Evolutionary conservation across 2,797 vertebrate species (phyloP).

Genomic region (Micropoecilia bifurca): DNA sequence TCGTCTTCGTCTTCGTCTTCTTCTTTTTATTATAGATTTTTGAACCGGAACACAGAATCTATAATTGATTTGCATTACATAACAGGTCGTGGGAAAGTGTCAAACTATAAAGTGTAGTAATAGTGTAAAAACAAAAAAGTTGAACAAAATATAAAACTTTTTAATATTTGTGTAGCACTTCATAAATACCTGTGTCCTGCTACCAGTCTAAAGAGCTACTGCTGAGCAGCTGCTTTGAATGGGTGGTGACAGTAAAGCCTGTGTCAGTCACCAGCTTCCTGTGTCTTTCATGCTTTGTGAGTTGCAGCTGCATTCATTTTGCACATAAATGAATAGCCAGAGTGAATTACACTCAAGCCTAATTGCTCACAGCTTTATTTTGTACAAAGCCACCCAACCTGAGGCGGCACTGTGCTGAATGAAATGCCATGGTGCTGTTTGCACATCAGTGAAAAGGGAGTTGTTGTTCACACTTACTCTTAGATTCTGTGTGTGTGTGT

Average conservation of each 20-base stretch:
- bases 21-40: background rate
- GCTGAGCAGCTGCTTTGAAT: conserved; percentile 54
- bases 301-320: conserved; percentile 58
- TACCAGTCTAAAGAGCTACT: conserved; percentile 7
- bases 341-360: conserved; percentile 43
- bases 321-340: conserved; percentile 53
- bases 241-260: conserved; percentile 29
- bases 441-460: conserved; percentile 21
- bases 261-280: conserved; percentile 25
- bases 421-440: conserved; percentile 40
- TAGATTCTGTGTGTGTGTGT: conserved; percentile 45
- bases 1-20: too few species aligned
- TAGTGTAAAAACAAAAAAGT: background rate
- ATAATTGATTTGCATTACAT: background rate
- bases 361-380: conserved; percentile 57
- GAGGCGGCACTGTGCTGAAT: conserved; percentile 43
- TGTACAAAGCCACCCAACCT: conserved; percentile 28
- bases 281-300: conserved; percentile 32
- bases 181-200: background rate
- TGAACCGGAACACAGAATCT: background rate
- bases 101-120: background rate
- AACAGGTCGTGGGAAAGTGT: background rate
- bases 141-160: background rate
- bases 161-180: too few species aligned
- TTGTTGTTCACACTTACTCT: conserved; percentile 32